Evolutionary conservation across 2,797 vertebrate species (phyloP).

Genomic region (Denticeps clupeoides): DNA sequence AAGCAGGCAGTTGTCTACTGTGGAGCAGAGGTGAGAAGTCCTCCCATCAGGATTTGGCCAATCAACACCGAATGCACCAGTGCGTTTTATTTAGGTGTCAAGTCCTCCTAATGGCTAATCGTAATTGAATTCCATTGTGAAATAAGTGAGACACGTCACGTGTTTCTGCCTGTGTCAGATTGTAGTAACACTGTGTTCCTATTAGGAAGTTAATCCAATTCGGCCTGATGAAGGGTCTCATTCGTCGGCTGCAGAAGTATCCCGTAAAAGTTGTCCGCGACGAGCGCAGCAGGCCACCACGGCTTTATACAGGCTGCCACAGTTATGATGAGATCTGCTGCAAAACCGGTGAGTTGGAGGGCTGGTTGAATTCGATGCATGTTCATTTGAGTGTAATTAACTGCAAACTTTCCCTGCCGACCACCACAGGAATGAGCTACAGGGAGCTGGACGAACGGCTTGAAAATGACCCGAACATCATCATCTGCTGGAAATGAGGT

Average conservation of each 20-base stretch:
- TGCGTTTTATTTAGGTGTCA: no score
- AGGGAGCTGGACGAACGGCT: constrained; percentile 89
- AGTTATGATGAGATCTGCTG: constrained; percentile 99
- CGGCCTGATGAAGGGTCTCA: constrained; percentile 88
- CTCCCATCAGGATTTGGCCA: no score
- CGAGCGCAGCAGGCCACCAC: constrained; percentile 75
- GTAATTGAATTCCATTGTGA: no score
- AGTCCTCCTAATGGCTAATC: no score
- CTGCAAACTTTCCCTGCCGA: no score
- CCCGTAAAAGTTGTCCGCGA: constrained; percentile 81
- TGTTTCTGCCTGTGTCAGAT: no score
- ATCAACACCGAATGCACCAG: no score
- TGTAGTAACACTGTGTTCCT: no score
- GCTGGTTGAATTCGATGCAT: neutral
- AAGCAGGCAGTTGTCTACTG: no score
- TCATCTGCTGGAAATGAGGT: constrained; percentile 93
- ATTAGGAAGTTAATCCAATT: constrained; percentile 94
- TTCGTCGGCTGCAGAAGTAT: constrained; percentile 90
- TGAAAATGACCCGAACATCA: constrained; percentile 94
- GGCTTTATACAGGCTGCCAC: constrained; percentile 89
- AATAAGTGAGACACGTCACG: no score
- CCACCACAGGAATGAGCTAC: constrained; percentile 97
- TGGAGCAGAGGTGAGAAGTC: no score
- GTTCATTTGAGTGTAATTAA: neutral
- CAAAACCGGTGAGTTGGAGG: constrained; percentile 73